Evolutionary conservation across 2,888 invertebrate species (phyloP).

Genomic region (Belgica antarctica): DNA sequence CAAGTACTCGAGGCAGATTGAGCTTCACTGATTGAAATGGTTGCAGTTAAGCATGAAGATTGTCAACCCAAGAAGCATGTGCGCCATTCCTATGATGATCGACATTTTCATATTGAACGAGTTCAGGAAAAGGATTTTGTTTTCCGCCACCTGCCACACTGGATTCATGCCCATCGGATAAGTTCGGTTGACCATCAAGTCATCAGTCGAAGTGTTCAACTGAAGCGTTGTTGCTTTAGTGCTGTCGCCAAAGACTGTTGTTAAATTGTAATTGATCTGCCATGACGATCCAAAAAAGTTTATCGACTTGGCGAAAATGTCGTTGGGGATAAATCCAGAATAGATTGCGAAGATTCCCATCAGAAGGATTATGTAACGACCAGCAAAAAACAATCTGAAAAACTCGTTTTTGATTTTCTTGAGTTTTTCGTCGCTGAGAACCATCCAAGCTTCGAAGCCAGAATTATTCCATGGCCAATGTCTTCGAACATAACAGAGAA

Average conservation of each 20-base stretch:
- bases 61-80: conserved; percentile 87
- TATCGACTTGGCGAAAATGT: conserved; percentile 72
- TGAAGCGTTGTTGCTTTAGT: conserved; percentile 49
- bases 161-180: conserved; percentile 75
- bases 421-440: conserved; percentile 71
- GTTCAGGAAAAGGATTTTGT: conserved; percentile 86
- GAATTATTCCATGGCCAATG: conserved; percentile 78
- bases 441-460: conserved; percentile 75
- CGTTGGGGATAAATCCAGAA: conserved; percentile 76
- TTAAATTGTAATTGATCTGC: conserved; percentile 51
- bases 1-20: conserved; percentile 73
- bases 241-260: conserved; percentile 46
- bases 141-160: conserved; percentile 66
- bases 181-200: conserved; percentile 50
- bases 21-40: conserved; percentile 64
- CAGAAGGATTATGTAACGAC: conserved; percentile 73
- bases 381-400: conserved; percentile 71
- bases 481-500: conserved; percentile 94
- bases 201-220: conserved; percentile 55
- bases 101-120: conserved; percentile 92
- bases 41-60: conserved; percentile 73
- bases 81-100: conserved; percentile 81
- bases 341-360: conserved; percentile 79
- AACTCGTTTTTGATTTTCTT: conserved; percentile 65
- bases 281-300: conserved; percentile 71